Percentiles rank a stretch among this genome's conserved stretches.
Conservation (phyloP, 2,888 invertebrate genomes). For the Morinoia aosen region DNA sequence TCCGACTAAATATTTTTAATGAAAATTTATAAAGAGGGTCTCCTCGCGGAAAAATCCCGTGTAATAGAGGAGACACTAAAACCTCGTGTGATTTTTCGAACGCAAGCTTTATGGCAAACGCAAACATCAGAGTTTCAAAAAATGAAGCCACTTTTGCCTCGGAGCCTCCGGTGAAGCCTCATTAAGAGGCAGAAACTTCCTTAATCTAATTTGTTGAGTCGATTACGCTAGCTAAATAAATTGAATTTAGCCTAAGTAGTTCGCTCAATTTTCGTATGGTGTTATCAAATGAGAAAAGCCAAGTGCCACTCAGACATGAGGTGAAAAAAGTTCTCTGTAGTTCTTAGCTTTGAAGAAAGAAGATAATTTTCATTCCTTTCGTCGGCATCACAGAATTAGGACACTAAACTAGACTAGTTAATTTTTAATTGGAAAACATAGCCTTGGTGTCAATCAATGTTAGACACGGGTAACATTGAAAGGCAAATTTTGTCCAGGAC, state of each 20-base stretch:
- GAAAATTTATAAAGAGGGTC: too few species aligned
- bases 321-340: background rate
- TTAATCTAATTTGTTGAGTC: background rate
- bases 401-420: background rate
- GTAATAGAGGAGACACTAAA: background rate
- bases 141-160: background rate
- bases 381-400: background rate
- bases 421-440: background rate
- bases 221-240: constrained; percentile 7
- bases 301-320: background rate
- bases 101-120: background rate
- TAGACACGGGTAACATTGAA: background rate
- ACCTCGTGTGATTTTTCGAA: background rate
- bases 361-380: background rate
- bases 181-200: constrained; percentile 17
- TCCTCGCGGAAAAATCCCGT: too few species aligned
- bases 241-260: background rate
- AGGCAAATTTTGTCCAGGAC: background rate
- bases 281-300: background rate
- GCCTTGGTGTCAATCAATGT: background rate
- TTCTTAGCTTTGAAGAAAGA: background rate
- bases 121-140: background rate
- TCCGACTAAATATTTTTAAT: too few species aligned
- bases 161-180: background rate
- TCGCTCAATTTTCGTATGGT: background rate